Base-by-base conservation (phyloP, 1,140 invertebrate species). In the Drosophila watanabei region DNA sequence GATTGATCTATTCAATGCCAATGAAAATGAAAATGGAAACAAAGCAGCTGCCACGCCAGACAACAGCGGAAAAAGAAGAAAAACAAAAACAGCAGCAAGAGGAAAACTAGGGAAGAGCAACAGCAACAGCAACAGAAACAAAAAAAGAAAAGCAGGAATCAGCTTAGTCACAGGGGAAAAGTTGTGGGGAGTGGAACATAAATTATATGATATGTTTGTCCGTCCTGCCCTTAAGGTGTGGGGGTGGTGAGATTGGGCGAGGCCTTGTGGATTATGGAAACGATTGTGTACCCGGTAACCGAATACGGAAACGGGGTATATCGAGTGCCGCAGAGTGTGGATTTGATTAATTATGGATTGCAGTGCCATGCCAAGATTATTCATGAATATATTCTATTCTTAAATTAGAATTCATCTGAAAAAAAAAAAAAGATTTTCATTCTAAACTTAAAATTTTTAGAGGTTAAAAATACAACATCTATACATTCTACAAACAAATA, bases 1-100 rank as follows among this genome's bases (percentile, higher is more conserved):
- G 85, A 88, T 88, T 88, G 85, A 88, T 88, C 85, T 88, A 79
- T 85, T 64, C 75, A 71, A 62, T 80, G 83, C 84, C 83, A 86
- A 89, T 79, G 81, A 85, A 85, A 89, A 88, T 73, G 80, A 78
- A 79, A 79, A 80, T 80, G 68, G 71, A 88, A 88, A 88, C 79
- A 90, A 89, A 88, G 73, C 85, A 88, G 81, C 86, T 88, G 85
- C 60, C 78, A 64, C 24, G 52, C 48, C 54, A 63, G 59, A 49
- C 64, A 70, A 35, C 35, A 60, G 43, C 59, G 32, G 9, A 0
- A 39, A 33, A 59, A 32, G 32, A 59, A 49, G 33, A 16, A 43
- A 49, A 45, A 49, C 46, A 51, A 52, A 41, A 63, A 56, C 59
- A 61, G 32, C 16, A 66, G 65, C 28, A 43, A 16, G 48, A 30